Conservation (phyloP, 2,113 vertebrate genomes). For the Ceyx cyanopectus region DNA sequence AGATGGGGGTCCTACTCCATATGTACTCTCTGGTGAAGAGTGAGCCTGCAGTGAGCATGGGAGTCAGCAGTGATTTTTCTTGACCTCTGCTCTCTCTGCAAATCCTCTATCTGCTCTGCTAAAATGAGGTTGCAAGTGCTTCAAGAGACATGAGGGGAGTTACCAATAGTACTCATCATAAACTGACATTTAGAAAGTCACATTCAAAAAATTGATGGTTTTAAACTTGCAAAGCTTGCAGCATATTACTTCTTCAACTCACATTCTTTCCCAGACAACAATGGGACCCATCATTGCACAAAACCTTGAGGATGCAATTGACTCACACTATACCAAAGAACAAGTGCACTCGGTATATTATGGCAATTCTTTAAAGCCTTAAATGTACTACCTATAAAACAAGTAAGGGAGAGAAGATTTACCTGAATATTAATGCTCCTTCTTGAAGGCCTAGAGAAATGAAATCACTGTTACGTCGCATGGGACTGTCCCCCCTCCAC, state of each 20-base stretch:
- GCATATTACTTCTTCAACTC: background rate
- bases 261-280: background rate
- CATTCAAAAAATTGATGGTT: background rate
- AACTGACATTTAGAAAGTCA: background rate
- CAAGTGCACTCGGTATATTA: background rate
- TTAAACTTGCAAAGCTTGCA: background rate
- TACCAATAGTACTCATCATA: accelerated
- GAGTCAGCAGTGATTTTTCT: background rate
- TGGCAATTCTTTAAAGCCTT: background rate
- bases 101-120: background rate
- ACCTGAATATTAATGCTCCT: constrained; percentile 92
- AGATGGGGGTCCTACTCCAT: background rate
- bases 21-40: background rate
- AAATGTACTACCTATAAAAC: background rate
- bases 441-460: constrained; percentile 92
- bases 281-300: background rate
- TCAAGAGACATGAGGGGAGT: background rate
- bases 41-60: background rate
- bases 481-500: constrained; percentile 91
- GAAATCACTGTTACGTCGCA: constrained; percentile 91
- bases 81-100: background rate
- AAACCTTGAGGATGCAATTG: background rate
- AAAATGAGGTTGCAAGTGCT: background rate
- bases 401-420: background rate
- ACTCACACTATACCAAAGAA: background rate